Evolutionary conservation across 2,113 vertebrate genomes (phyloP), one percentile per base, ranked within the genome.

Genomic region (Eolophus roseicapilla): DNA sequence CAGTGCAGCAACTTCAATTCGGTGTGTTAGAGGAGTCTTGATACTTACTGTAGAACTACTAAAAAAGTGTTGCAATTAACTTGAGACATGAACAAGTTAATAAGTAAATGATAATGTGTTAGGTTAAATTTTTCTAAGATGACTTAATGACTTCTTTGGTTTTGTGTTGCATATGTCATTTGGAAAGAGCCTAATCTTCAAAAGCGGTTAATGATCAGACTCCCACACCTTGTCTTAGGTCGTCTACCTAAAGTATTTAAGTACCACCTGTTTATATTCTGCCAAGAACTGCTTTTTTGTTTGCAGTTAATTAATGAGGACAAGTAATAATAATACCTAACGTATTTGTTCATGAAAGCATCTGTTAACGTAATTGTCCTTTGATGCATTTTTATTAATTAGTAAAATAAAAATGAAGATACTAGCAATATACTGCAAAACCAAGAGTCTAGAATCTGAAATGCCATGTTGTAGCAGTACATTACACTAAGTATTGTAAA

Each of bases 231-330:
- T 92, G 46, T 88, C 68, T 83, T 83, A 44, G 81, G 25, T 31
- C 92, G 69, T 37, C 33, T 81, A 60, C 85, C 39, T 81, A 27
- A 93, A 93, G 64, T 93, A 75, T 63, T 91, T 86, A 70, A 81
- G 39, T 39, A 90, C 46, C 16, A 39, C 23, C 7, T 55, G 12
- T 77, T 93, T 59, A 43, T 90, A 39, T 63, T 27, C 43, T 92
- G 76, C 50, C 60, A 75, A 90, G 46, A 86, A 59, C 49, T 93
- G 37, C 52, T 65, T 90, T 80, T 92, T 75, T 37, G 9, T 75
- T 93, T 89, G 33, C 47, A 23, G 20, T 59, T 23, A 59, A n/a
- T 63, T 95, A 59, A 92, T 73, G 57, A 94, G 80, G 15, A 50
- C 37, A 70, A 75, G 60, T 71, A 88, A 50, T 90, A 57, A 37